phyloP scores from a whole-genome alignment of 1,140 invertebrate species.

The Sweltsa coloradensis region DNA sequence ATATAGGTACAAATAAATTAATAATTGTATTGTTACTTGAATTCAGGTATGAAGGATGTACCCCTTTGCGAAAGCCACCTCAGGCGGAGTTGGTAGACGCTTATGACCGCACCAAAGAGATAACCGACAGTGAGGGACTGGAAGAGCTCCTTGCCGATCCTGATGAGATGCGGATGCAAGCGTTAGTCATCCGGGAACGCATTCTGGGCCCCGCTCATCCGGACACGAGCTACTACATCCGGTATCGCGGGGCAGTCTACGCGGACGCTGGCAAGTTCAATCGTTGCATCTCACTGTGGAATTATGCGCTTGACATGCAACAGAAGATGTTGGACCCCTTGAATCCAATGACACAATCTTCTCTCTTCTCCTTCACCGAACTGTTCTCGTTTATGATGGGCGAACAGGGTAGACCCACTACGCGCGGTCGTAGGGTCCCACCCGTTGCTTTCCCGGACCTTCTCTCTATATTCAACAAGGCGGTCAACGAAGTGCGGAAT shows the following conservation, averaged over 20 bases:
- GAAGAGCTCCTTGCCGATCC: constrained; percentile 83
- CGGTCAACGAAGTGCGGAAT: constrained; percentile 22
- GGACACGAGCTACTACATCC: constrained; percentile 91
- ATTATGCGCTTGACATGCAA: constrained; percentile 94
- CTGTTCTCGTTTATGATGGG: constrained; percentile 90
- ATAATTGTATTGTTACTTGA: not conserved
- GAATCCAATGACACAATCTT: constrained; percentile 88
- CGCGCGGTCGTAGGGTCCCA: constrained; percentile 58
- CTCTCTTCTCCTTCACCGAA: constrained; percentile 86
- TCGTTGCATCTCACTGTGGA: constrained; percentile 87
- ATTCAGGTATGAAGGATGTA: constrained; percentile 4
- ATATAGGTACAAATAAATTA: not conserved
- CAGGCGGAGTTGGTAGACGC: constrained; percentile 60
- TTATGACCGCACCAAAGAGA: constrained; percentile 78
- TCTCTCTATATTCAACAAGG: constrained; percentile 31
- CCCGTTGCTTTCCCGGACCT: constrained; percentile 69
- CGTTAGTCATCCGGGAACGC: constrained; percentile 81
- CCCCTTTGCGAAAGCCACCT: constrained; percentile 51
- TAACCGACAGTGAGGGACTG: constrained; percentile 59
- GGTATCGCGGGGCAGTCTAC: constrained; percentile 86
- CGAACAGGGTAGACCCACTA: constrained; percentile 52
- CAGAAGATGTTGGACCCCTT: constrained; percentile 84
- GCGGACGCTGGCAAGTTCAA: constrained; percentile 88
- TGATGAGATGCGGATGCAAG: constrained; percentile 94
- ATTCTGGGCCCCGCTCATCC: constrained; percentile 89